Percentiles rank a stretch among this genome's conserved stretches.
phyloP scores from a whole-genome alignment of 1,140 invertebrate species.

The Heliconius nattereri region DNA sequence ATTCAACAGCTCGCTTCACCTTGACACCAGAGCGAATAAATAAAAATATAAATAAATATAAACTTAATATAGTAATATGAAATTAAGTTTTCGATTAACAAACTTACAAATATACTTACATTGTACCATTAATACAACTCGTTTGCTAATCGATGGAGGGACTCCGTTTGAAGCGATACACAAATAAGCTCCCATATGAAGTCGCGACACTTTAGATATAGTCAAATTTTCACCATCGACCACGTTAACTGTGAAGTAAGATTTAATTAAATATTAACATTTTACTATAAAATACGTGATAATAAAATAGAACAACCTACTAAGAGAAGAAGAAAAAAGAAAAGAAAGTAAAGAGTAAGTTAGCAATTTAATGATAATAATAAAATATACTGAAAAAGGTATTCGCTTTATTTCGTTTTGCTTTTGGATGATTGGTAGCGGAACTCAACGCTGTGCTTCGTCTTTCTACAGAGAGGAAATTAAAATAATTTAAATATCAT shows the following conservation, averaged over 20 bases:
- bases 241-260: constrained; percentile 86
- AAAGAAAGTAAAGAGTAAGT: neutral
- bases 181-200: constrained; percentile 95
- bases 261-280: neutral
- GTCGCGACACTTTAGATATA: constrained; percentile 92
- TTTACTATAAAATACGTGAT: neutral
- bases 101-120: constrained; percentile 86
- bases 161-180: constrained; percentile 94
- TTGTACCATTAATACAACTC: constrained; percentile 91
- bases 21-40: too few species aligned
- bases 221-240: constrained; percentile 92
- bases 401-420: too few species aligned
- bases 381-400: too few species aligned
- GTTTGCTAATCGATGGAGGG: constrained; percentile 92
- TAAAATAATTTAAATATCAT: too few species aligned
- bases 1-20: too few species aligned
- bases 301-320: neutral
- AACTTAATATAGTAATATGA: neutral
- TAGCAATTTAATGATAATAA: too few species aligned
- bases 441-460: too few species aligned
- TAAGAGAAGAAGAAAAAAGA: too few species aligned
- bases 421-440: too few species aligned
- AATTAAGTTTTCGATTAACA: neutral
- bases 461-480: too few species aligned
- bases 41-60: too few species aligned